phyloP scores from a whole-genome alignment of 2,888 invertebrate species.

The Muscina levida region DNA sequence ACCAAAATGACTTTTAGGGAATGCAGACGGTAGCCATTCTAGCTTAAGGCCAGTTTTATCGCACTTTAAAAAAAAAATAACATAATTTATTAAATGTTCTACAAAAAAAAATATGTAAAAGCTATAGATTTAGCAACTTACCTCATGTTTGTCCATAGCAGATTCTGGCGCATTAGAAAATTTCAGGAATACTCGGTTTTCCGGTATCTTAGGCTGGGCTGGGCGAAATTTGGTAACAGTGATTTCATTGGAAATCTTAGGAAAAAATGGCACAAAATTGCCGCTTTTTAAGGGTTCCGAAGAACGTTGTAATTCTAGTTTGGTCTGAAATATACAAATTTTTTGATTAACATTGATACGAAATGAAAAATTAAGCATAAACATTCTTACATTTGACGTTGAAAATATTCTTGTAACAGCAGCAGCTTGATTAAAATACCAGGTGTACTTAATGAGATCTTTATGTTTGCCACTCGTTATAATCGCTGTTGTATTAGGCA shows the following conservation, averaged over 20 bases:
- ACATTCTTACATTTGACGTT: conserved; percentile 77
- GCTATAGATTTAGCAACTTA: conserved; percentile 31
- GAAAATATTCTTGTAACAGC: conserved; percentile 88
- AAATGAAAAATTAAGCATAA: neutral
- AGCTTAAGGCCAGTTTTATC: conserved; percentile 85
- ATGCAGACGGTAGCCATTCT: conserved; percentile 88
- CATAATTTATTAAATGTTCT: neutral
- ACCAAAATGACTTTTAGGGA: conserved; percentile 86
- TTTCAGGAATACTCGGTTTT: conserved; percentile 50
- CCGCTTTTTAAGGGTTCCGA: conserved; percentile 57
- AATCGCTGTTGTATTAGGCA: conserved; percentile 84
- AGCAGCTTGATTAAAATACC: conserved; percentile 86
- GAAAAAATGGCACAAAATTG: conserved; percentile 57
- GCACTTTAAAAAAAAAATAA: conserved; percentile 40
- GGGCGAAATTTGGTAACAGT: conserved; percentile 26
- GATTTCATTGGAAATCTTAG: conserved; percentile 16
- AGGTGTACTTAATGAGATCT: conserved; percentile 85
- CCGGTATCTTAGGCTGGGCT: neutral
- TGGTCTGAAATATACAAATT: conserved; percentile 40
- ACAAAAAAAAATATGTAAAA: neutral
- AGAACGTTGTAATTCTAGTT: conserved; percentile 51
- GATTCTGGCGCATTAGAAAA: conserved; percentile 42
- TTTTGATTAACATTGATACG: too few species aligned
- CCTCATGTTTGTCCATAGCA: conserved; percentile 31
- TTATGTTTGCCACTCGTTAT: conserved; percentile 85